These are phyloP conservation scores for Sebastes fasciatus DNA, from an alignment of 2,113 vertebrate species.

Conservation along the genomic window DNA sequence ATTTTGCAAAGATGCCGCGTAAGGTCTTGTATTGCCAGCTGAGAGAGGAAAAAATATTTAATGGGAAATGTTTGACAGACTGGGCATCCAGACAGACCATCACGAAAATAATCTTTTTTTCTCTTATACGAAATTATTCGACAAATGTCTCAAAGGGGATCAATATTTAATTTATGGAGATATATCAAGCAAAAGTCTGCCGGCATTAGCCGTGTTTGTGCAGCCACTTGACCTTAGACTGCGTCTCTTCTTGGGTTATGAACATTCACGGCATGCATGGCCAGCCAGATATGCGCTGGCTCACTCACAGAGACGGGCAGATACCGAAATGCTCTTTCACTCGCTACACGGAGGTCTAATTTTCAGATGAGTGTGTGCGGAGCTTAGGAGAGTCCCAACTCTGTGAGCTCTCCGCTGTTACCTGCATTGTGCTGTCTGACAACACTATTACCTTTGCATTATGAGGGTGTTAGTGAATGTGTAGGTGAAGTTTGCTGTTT, in stretches of 20 bases:
- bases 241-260: slow-evolving; percentile 52
- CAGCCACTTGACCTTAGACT: slow-evolving; percentile 68
- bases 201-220: slow-evolving; percentile 50
- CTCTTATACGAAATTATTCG: neutral
- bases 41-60: neutral
- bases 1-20: neutral
- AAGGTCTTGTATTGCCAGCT: neutral
- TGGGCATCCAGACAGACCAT: neutral
- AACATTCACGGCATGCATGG: slow-evolving; percentile 56
- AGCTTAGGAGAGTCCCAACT: slow-evolving; percentile 14
- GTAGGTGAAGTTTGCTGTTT: slow-evolving; percentile 6
- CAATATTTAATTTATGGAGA: slow-evolving; percentile 36
- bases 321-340: slow-evolving; percentile 19
- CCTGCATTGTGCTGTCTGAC: slow-evolving; percentile 23
- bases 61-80: slow-evolving; percentile 11
- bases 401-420: slow-evolving; percentile 32
- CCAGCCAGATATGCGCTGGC: slow-evolving; percentile 36
- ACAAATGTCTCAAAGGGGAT: neutral
- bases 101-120: neutral
- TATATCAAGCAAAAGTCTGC: slow-evolving; percentile 15
- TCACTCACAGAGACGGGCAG: slow-evolving; percentile 15
- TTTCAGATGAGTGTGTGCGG: slow-evolving; percentile 47
- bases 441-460: slow-evolving; percentile 22
- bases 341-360: slow-evolving; percentile 35
- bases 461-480: slow-evolving; percentile 23